These are phyloP conservation scores for Aythya fuligula DNA, from an alignment of 2,797 vertebrate species.

Conservation along the genomic window DNA sequence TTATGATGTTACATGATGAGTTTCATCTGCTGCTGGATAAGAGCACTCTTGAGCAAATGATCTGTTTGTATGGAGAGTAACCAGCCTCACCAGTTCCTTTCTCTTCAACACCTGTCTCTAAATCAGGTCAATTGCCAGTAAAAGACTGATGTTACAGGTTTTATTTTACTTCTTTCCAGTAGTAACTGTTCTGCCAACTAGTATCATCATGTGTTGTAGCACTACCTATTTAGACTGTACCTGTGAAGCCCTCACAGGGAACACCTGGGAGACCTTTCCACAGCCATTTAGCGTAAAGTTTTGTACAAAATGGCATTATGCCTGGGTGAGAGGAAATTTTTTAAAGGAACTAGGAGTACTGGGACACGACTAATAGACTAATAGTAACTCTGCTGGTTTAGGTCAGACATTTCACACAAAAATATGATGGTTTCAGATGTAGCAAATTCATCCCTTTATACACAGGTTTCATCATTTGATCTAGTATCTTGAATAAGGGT, in stretches of 20 bases:
- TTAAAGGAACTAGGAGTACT: not conserved
- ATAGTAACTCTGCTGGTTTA: not conserved
- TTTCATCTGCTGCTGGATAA: not conserved
- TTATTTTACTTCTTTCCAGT: not conserved
- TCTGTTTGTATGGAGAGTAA: not conserved
- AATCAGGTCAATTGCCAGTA: not conserved
- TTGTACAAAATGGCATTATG: not conserved
- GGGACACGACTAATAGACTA: not conserved
- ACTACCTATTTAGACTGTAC: not conserved
- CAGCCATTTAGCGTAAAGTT: not conserved
- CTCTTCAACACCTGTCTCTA: not conserved
- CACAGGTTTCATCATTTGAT: not conserved
- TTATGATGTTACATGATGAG: not conserved
- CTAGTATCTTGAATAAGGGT: not conserved
- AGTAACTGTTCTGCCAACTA: not conserved
- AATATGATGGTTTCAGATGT: not conserved
- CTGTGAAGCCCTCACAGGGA: not conserved
- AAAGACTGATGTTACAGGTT: not conserved
- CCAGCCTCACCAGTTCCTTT: not conserved
- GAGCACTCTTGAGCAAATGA: not conserved
- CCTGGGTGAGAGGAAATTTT: not conserved
- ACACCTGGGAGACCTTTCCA: not conserved
- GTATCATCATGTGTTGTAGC: not conserved
- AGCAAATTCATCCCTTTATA: not conserved
- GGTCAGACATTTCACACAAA: not conserved